Percentiles rank a stretch among this genome's conserved stretches.
Conservation (phyloP, 2,113 vertebrate genomes). For the Cebus imitator region DNA sequence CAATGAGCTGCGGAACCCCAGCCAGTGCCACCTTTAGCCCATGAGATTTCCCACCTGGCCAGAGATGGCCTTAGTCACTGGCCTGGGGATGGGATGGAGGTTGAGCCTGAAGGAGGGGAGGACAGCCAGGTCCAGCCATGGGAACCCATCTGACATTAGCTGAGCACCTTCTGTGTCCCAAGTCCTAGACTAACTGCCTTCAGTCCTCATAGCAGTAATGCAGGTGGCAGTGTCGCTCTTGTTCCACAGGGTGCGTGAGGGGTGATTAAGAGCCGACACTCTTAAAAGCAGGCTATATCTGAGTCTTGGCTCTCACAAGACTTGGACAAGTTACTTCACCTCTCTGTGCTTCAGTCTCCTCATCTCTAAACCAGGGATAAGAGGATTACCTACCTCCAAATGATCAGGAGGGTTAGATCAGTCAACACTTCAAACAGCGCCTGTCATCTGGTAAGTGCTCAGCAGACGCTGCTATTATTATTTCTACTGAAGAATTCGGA, state of each 20-base stretch:
- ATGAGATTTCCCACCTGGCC: not conserved
- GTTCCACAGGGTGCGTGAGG: too few relatives aligned
- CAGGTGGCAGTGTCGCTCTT: not conserved
- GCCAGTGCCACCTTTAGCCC: not conserved
- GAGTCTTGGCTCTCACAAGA: not conserved
- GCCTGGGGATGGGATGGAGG: not conserved
- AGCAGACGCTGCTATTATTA: rapidly evolving
- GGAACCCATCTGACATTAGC: not conserved
- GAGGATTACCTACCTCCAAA: not conserved
- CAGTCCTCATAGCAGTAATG: not conserved
- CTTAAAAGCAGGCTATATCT: not conserved
- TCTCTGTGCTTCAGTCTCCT: not conserved
- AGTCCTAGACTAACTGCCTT: not conserved
- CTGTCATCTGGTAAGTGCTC: not conserved
- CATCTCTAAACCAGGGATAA: not conserved
- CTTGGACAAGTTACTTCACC: not conserved
- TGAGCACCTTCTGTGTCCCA: not conserved
- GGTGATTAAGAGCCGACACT: too few relatives aligned
- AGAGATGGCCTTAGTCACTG: not conserved
- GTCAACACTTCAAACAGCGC: not conserved
- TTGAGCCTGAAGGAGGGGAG: not conserved
- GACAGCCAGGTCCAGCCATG: not conserved
- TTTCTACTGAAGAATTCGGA: not conserved
- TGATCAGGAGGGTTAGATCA: not conserved
- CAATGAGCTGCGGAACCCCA: not conserved